phyloP scores from a whole-genome alignment of 1,140 invertebrate species.

The Polypedilum vanderplanki region DNA sequence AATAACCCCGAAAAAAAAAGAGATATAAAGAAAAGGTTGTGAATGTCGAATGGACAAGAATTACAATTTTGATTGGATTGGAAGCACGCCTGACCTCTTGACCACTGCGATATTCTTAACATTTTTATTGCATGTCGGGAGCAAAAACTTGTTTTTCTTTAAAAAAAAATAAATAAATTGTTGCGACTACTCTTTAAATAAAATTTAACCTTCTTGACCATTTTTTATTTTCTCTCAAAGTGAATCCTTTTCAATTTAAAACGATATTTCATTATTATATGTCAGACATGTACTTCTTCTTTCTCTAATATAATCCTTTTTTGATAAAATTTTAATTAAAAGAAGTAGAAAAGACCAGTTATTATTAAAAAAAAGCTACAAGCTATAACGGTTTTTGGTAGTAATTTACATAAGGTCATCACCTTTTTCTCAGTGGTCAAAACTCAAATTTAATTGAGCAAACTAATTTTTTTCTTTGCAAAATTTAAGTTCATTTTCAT shows the following conservation, averaged over 20 bases:
- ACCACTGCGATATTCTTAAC: background rate
- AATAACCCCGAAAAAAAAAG: too few relatives aligned
- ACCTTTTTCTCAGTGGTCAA: background rate
- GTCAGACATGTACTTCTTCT: background rate
- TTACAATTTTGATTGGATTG: background rate
- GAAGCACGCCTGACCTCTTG: conserved; percentile 15
- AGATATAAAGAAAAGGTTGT: too few relatives aligned
- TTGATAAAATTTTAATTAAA: conserved; percentile 28
- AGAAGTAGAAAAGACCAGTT: background rate
- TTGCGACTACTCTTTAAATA: background rate
- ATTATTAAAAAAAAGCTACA: background rate
- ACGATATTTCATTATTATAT: background rate
- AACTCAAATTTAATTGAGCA: conserved; percentile 25
- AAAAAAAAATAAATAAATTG: too few relatives aligned
- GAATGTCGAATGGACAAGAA: background rate
- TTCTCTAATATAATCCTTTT: conserved; percentile 15
- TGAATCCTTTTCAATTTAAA: background rate
- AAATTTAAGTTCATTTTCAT: background rate
- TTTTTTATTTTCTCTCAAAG: background rate
- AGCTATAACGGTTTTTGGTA: background rate
- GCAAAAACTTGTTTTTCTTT: too few relatives aligned
- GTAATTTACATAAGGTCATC: background rate
- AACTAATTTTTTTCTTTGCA: conserved; percentile 9
- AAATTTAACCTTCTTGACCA: background rate
- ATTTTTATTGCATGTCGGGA: background rate